A percentile compares a stretch with the other conserved stretches of the same genome.
Evolutionary conservation across 2,797 vertebrate genomes (phyloP).

Genomic region (Acipenser ruthenus): DNA sequence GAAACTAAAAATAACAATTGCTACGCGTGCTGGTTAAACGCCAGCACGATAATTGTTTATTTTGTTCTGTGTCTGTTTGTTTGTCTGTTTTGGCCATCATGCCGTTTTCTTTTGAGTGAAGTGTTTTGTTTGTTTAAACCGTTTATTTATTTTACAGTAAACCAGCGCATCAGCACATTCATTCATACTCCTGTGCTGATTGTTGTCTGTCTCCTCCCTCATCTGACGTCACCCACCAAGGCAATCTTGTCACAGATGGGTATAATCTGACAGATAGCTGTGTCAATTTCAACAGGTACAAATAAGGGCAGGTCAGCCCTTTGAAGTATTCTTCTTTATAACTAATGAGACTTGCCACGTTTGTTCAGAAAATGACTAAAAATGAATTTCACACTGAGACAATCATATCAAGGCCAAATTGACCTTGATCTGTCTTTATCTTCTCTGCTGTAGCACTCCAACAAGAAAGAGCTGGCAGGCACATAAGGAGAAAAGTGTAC

Average conservation of each 20-base stretch:
- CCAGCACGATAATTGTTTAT: too few relatives aligned
- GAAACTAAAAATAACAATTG: too few relatives aligned
- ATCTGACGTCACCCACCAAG: too few relatives aligned
- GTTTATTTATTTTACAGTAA: too few relatives aligned
- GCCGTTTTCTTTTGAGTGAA: too few relatives aligned
- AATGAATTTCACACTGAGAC: conserved; percentile 11
- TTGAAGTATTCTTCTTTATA: neutral
- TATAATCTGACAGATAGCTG: neutral
- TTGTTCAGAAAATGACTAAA: conserved; percentile 3
- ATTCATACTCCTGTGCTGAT: too few relatives aligned
- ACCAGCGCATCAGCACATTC: too few relatives aligned
- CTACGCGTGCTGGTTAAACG: too few relatives aligned
- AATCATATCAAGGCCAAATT: neutral
- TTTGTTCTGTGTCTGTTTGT: too few relatives aligned
- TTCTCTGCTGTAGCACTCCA: conserved; percentile 5
- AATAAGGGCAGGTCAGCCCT: neutral
- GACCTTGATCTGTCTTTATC: conserved; percentile 8
- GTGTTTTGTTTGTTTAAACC: too few relatives aligned
- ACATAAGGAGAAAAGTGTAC: conserved; percentile 9
- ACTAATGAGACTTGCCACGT: neutral
- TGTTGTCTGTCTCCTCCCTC: too few relatives aligned
- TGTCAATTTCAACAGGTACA: neutral
- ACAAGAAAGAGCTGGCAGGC: neutral
- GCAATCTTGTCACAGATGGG: neutral
- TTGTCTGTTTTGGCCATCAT: too few relatives aligned